Base-by-base conservation (phyloP, 2,113 vertebrate genomes). In the Cepphus grylle region DNA sequence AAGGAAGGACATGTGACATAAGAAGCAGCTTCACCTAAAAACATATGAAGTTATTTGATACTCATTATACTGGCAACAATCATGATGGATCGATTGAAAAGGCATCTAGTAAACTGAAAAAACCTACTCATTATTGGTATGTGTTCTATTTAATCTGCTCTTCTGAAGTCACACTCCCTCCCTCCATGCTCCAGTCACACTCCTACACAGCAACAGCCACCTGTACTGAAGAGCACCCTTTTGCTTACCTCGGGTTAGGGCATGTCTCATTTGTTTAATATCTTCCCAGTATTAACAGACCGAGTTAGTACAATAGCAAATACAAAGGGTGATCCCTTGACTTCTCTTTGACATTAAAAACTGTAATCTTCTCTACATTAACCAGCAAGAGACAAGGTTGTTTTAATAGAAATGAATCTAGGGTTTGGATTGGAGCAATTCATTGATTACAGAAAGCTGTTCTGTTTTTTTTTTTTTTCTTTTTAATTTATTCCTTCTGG, bases 71-170 rank as follows among this genome's bases (percentile, higher is more conserved):
- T 63, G 7, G 10, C 61, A 97, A 49, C 40, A 3, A 11, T 71
- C 42, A 81, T 29, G 22, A 86, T 42, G 47, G 47, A 91, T 43
- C 77, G 55, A 80, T 56, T 67, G 70, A 88, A 93, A 95, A 70
- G 55, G 66, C 25, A 55, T 42, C 72, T 52, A 93, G 61, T 42
- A 78, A 56, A 72, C 52, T 70, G 56, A 88, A 96, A 95, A 94
- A 50, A 2, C 1, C 5, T 34, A n/a, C 23, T 66, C 29, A 34
- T 94, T 53, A 55, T 38, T 93, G 49, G 40, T 15, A 19, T 18
- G 19, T 50, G 14, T 49, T 79, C 19, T 53, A 26, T 70, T 90
- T 76, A 94, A 77, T 72, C 27, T 1, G 1, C 26, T 86, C 27
- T 92, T 73, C 23, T 2, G 3, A 82, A 69, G 3, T 77, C 59